Evolutionary conservation across 2,113 vertebrate genomes (phyloP).

Genomic region (Coregonus clupeaformis): DNA sequence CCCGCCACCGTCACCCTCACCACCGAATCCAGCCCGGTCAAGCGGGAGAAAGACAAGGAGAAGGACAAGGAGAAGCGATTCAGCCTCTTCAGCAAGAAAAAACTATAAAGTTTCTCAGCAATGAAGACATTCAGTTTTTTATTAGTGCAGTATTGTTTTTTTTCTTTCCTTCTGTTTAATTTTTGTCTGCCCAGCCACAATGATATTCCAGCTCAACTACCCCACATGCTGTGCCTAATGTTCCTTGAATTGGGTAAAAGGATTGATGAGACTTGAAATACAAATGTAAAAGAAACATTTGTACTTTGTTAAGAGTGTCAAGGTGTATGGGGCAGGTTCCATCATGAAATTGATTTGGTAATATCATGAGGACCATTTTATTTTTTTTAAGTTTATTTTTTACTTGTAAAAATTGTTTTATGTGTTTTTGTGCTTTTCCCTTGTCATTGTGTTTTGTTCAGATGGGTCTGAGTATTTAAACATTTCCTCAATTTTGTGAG

Average conservation of each 20-base stretch:
- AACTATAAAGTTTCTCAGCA: conserved; percentile 76
- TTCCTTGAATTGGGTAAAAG: conserved; percentile 60
- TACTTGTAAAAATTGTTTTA: conserved; percentile 5
- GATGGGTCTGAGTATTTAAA: conserved; percentile 83
- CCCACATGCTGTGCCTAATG: conserved; percentile 89
- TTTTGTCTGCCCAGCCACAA: conserved; percentile 79
- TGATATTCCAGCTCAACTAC: conserved; percentile 89
- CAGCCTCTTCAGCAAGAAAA: conserved; percentile 98
- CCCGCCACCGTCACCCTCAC: conserved; percentile 84
- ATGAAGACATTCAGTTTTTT: conserved; percentile 49
- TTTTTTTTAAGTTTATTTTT: neutral
- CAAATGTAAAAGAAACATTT: conserved; percentile 49
- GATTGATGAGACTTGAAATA: conserved; percentile 2
- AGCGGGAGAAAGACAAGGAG: conserved; percentile 88
- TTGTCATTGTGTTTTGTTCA: conserved; percentile 28
- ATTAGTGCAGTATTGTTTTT: conserved; percentile 3
- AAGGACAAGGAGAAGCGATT: conserved; percentile 92
- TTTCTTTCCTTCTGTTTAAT: conserved; percentile 42
- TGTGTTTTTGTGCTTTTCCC: conserved; percentile 74
- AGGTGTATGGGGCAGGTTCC: conserved; percentile 72
- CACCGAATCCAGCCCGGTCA: conserved; percentile 88
- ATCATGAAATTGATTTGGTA: conserved; percentile 50
- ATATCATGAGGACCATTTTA: conserved; percentile 36
- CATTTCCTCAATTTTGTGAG: conserved; percentile 94
- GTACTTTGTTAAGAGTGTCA: conserved; percentile 65